A percentile compares a stretch with the other conserved stretches of the same genome.
Evolutionary conservation across 2,113 vertebrate species (phyloP).

Genomic region (Brachypodius melanocephalos): DNA sequence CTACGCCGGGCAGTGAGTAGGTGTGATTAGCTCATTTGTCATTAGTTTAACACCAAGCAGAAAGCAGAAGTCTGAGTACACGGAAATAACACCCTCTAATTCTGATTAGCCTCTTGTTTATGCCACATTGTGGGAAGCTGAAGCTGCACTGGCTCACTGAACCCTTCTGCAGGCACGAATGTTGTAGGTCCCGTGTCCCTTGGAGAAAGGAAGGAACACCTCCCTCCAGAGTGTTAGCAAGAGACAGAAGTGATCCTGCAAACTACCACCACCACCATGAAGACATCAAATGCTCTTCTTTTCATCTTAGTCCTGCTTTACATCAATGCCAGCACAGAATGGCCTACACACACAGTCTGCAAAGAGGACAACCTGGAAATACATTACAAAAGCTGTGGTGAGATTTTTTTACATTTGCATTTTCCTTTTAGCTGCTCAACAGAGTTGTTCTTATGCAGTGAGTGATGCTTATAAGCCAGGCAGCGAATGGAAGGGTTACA

Average conservation of each 20-base stretch:
- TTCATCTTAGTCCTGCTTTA: slow-evolving; percentile 50
- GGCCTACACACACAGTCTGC: slow-evolving; percentile 76
- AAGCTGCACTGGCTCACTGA: not conserved
- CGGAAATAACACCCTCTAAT: not conserved
- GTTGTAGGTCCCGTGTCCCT: not conserved
- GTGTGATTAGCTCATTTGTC: not conserved
- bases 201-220: slow-evolving; percentile 45
- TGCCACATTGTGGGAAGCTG: not conserved
- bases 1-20: not conserved
- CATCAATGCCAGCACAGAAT: not conserved
- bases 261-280: slow-evolving; percentile 48
- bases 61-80: slow-evolving; percentile 24
- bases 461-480: not conserved
- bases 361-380: slow-evolving; percentile 67
- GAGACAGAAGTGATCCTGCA: not conserved
- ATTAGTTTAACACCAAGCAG: not conserved
- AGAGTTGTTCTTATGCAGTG: not conserved
- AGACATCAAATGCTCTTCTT: not conserved
- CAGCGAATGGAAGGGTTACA: not conserved
- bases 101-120: not conserved
- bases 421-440: slow-evolving; percentile 2
- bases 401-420: slow-evolving; percentile 34
- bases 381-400: slow-evolving; percentile 79
- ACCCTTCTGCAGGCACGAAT: not conserved
- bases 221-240: not conserved